Conservation (phyloP, 2,888 invertebrate species). For the Galerucella pusilla region DNA sequence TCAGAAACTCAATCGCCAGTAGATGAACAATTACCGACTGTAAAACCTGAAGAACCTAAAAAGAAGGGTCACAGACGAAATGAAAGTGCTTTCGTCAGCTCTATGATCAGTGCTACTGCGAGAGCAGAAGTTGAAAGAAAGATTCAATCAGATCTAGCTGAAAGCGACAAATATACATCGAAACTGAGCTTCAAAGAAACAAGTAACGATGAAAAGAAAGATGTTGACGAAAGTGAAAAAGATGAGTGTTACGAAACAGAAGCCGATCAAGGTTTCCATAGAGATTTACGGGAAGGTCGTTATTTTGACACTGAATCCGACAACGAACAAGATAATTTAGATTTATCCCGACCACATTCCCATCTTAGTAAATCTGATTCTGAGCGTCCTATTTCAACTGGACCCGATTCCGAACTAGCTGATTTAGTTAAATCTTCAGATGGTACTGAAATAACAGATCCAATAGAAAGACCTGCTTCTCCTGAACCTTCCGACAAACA, state of each 20-base stretch:
- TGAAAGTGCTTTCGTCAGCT: constrained; percentile 67
- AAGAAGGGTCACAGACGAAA: constrained; percentile 69
- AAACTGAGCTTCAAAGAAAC: constrained; percentile 64
- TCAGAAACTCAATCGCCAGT: constrained; percentile 62
- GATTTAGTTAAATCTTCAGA: constrained; percentile 62
- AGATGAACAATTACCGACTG: constrained; percentile 42
- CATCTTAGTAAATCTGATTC: constrained; percentile 62
- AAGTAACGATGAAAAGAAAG: constrained; percentile 65
- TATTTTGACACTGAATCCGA: constrained; percentile 57
- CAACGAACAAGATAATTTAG: constrained; percentile 47
- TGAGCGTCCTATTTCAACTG: constrained; percentile 60
- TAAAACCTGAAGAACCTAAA: constrained; percentile 57
- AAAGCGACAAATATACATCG: constrained; percentile 61
- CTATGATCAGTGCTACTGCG: constrained; percentile 50
- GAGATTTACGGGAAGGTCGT: constrained; percentile 62
- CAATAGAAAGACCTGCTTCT: constrained; percentile 68
- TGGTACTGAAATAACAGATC: constrained; percentile 61
- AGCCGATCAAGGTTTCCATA: constrained; percentile 64
- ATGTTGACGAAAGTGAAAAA: constrained; percentile 62
- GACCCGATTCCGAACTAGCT: constrained; percentile 63
- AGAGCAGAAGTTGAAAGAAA: constrained; percentile 54
- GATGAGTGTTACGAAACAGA: constrained; percentile 65
- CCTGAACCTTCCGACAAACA: constrained; percentile 66
- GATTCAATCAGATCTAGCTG: constrained; percentile 57
- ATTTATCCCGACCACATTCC: constrained; percentile 52